Evolutionary conservation across 1,140 invertebrate species (phyloP), one percentile per base, ranked within the genome.

Genomic region (Drosophila sproati): DNA sequence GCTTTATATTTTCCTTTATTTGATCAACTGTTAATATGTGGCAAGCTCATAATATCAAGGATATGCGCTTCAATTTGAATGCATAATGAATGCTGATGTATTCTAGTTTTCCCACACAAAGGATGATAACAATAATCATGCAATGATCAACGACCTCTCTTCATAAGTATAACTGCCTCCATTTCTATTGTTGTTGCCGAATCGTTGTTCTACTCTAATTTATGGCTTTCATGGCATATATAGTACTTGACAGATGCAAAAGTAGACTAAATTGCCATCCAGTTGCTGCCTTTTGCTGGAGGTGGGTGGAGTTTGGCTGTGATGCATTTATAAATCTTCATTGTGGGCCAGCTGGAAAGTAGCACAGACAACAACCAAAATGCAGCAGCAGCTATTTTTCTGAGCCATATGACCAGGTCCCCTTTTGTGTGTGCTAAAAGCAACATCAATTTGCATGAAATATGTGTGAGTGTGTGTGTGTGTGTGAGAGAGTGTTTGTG

Each of bases 401-500:
- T 80, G 68, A 64, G 73, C 60, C 62, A 67, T 63, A 41, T 60
- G 45, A 54, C 56, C 48, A 54, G 60, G 67, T 62, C 39, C 68
- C 61, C 51, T 43, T 54, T 57, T 51, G 41, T 79, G 78, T 78
- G 52, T 82, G 72, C 76, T 79, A 87, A 87, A 78, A 88, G 83
- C 85, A 88, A 88, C 83, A 88, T 87, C 80, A 89, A 88, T 88
- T 88, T 88, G 85, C 83, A 88, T 88, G 77, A 83, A 80, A 79
- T 82, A 55, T 77, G 64, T n/a, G 51, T 47, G 43, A 43, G 59
- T 54, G 43, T 5, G 48, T 10, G 32, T 43, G 47, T 37, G 45
- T 39, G 41, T 41, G 29, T 4, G 56, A 55, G 39, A 55, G 60
- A 12, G 12, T 12, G 12, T 12, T 12, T 37, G 63, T 32, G 64